Evolutionary conservation across 1,140 invertebrate species (phyloP).

Genomic region (Alviniconcha marisindica): DNA sequence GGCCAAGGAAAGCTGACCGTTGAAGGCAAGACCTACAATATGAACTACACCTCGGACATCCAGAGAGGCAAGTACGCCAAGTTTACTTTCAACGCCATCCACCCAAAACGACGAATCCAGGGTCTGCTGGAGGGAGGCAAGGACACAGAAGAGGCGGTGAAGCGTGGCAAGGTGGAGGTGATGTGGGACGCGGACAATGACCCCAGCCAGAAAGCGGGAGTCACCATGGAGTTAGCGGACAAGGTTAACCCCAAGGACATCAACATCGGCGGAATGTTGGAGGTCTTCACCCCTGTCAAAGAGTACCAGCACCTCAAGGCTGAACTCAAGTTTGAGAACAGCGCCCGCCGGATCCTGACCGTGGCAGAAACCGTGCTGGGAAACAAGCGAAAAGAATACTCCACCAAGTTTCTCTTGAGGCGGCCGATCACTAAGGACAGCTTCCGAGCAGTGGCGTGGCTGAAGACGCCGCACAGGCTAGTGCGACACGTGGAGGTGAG

Average conservation of each 20-base stretch:
- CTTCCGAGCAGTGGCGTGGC: constrained; percentile 1
- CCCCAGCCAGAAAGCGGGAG: constrained; percentile 29
- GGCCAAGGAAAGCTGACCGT: background rate
- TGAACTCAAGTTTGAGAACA: constrained; percentile 23
- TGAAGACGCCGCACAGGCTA: background rate
- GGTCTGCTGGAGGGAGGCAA: constrained; percentile 26
- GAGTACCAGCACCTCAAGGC: constrained; percentile 29
- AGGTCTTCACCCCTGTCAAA: constrained; percentile 19
- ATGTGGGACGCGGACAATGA: constrained; percentile 43
- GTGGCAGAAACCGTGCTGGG: constrained; percentile 15
- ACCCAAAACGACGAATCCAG: constrained; percentile 34
- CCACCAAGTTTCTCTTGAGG: background rate
- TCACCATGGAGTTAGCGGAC: constrained; percentile 22
- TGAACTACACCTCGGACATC: constrained; percentile 18
- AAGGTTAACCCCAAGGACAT: background rate
- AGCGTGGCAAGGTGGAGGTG: background rate
- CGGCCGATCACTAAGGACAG: background rate
- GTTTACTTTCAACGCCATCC: constrained; percentile 15
- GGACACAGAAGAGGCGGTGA: constrained; percentile 19
- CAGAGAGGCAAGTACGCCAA: constrained; percentile 22
- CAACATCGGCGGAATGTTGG: constrained; percentile 33
- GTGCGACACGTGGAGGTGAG: background rate
- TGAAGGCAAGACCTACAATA: constrained; percentile 14
- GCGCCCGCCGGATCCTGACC: background rate
- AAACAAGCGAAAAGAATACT: background rate